Base-by-base conservation (phyloP, 2,888 invertebrate genomes). In the Brenthis daphne region DNA sequence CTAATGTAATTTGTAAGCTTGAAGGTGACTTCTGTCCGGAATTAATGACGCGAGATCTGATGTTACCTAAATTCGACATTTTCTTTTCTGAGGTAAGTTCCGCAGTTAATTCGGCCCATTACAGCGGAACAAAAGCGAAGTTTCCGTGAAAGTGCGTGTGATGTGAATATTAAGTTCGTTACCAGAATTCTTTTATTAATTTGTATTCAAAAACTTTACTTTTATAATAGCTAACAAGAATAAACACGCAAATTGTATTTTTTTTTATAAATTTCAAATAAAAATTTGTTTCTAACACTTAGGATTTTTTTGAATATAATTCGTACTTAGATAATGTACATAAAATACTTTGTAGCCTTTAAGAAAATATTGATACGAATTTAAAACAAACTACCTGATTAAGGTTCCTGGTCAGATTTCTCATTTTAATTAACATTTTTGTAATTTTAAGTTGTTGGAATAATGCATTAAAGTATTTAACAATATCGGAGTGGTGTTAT, bases 1-100 rank as follows among this genome's bases (percentile, higher is more conserved):
- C 37, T 82, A 82, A 84, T 85, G 84, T 86, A 82, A 87, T 87
- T 87, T 84, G 83, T 82, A 79, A 78, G 77, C 77, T 73, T 76
- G 77, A 82, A 75, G 74, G 70, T 85, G 85, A 82, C 84, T 85
- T 81, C 75, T 81, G 82, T 75, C 75, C 78, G 68, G 79, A 86
- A 85, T 87, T 87, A 87, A 88, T 87, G 87, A 81, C 75, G 77
- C 78, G 77, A 77, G 73, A 70, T 81, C 65, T 73, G 69, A 71
- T 69, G 73, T 67, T 60, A 69, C 69, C 69, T 54, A 57, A 71
- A 69, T 69, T 69, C 71, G 53, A 53, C 64, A 43, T 71, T 73
- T 69, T 68, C 66, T 71, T 71, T 69, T 56, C 54, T 50, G 47
- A 67, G 47, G 58, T 60, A 63, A 67, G 50, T 56, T 53, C 58